Base-by-base conservation (phyloP, 2,888 invertebrate genomes). In the Disparrhopalites patrizii region DNA sequence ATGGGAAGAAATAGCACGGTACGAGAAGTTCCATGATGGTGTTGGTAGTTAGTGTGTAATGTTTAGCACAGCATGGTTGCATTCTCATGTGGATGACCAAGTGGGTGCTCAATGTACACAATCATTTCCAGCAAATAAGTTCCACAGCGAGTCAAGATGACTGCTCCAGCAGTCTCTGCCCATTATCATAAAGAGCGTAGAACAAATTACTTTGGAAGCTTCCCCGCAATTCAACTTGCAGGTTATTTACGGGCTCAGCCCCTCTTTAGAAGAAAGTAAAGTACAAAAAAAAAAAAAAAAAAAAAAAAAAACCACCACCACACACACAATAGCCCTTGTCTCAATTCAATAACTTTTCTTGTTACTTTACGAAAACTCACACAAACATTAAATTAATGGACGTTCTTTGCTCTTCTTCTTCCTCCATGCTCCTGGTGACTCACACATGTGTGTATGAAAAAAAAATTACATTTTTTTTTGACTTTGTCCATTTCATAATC, bases 61-160 rank as follows among this genome's bases (percentile, higher is more conserved):
- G 57, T 57, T 33, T 2, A 40, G 57, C 57, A 8, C 57, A 57
- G 57, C 57, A 38, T 57, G 57, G 57, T 25, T 25, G 40, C 57
- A 23, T 40, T 33, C 52, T 52, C 52, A 25, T 52, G 28, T 3
- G 15, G 52, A 52, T 27, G 52, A 52, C n/a, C 28, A 52, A 43
- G 25, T 25, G 52, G 52, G 52, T 25, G 28, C 28, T 28, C 52
- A 28, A n/a, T 28, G n/a, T 8, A 52, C 8, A 28, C 28, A 52
- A 52, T 28, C 52, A 52, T 52, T 25, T 52, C 52, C 52, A 52
- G 52, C 28, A 27, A 25, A 52, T 25, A 28, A 52, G 28, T 25
- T 20, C 13, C 51, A 51, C n/a, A 52, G 10, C n/a, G 4, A 52
- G 13, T 10, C 28, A 18, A 23, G 13, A 52, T 51, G 23, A 5